Evolutionary conservation across 2,888 invertebrate genomes (phyloP).

Genomic region (Campopleginae sp.): DNA sequence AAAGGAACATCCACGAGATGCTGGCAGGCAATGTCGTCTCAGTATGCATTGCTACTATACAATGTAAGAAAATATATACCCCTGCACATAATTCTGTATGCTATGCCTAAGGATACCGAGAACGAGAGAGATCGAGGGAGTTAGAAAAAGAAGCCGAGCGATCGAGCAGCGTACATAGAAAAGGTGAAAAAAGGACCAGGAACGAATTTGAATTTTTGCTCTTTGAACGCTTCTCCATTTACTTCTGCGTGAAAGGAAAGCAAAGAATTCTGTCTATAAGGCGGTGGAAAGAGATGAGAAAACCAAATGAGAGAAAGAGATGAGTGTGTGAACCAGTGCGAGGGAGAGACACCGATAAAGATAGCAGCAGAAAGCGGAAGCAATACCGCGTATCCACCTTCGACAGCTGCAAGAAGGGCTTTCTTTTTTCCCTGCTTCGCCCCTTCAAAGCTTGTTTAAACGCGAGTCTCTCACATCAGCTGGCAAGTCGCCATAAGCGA

Average conservation of each 20-base stretch:
- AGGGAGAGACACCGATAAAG: background rate
- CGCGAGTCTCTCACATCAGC: constrained; percentile 65
- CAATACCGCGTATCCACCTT: constrained; percentile 55
- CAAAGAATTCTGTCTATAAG: constrained; percentile 62
- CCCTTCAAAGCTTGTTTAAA: constrained; percentile 68
- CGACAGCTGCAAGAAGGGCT: constrained; percentile 64
- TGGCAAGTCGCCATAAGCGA: constrained; percentile 70
- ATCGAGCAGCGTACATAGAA: constrained; percentile 35
- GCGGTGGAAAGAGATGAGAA: constrained; percentile 34
- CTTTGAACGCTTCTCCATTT: constrained; percentile 71
- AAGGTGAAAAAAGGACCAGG: constrained; percentile 53
- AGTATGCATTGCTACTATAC: constrained; percentile 27
- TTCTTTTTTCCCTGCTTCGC: constrained; percentile 8
- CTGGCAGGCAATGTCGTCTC: constrained; percentile 25
- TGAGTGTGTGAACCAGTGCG: background rate
- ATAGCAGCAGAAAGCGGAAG: constrained; percentile 42
- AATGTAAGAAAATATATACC: constrained; percentile 40
- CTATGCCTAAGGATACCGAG: background rate
- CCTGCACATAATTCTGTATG: constrained; percentile 16
- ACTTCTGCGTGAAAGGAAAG: constrained; percentile 68
- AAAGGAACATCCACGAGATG: constrained; percentile 35
- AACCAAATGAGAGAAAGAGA: constrained; percentile 48
- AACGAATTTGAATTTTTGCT: constrained; percentile 71
- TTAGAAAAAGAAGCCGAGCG: constrained; percentile 21
- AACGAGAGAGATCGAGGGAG: background rate